Conservation (phyloP, 2,888 invertebrate species). For the Agrotis clavis region DNA sequence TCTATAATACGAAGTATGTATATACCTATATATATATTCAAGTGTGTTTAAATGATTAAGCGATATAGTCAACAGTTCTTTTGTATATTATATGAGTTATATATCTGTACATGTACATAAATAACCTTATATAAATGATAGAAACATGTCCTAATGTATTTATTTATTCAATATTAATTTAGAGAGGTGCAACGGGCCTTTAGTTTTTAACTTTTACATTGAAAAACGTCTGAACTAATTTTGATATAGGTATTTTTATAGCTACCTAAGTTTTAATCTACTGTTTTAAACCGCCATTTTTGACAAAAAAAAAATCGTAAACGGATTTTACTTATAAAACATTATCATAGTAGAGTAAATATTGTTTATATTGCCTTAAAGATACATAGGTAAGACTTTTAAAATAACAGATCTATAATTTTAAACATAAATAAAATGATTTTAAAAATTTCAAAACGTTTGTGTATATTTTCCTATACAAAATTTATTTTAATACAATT, state of each 20-base stretch:
- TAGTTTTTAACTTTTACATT: conserved; percentile 18
- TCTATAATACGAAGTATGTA: conserved; percentile 52
- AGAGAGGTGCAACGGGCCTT: conserved; percentile 60
- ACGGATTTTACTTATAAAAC: conserved; percentile 6
- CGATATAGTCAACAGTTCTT: conserved; percentile 50
- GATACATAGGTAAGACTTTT: conserved; percentile 3
- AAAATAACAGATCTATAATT: conserved; percentile 17
- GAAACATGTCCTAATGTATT: conserved; percentile 37
- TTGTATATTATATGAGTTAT: conserved; percentile 43
- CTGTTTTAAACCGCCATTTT: conserved; percentile 2
- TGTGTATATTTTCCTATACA: conserved; percentile 57
- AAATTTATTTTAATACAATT: conserved; percentile 53
- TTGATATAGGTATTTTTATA: conserved; percentile 17
- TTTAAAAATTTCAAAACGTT: conserved; percentile 20
- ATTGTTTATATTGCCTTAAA: conserved; percentile 12
- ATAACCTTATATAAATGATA: conserved; percentile 25
- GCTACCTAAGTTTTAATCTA: conserved; percentile 19
- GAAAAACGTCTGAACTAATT: conserved; percentile 12
- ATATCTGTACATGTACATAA: conserved; percentile 40
- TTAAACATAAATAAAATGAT: conserved; percentile 17
- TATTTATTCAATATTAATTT: conserved; percentile 21
- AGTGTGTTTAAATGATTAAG: conserved; percentile 53
- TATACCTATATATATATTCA: conserved; percentile 42
- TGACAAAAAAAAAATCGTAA: conserved; percentile 13
- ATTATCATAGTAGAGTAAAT: conserved; percentile 30